These are phyloP conservation scores for Stegastes partitus DNA, from an alignment of 2,113 vertebrate species.

Conservation along the genomic window DNA sequence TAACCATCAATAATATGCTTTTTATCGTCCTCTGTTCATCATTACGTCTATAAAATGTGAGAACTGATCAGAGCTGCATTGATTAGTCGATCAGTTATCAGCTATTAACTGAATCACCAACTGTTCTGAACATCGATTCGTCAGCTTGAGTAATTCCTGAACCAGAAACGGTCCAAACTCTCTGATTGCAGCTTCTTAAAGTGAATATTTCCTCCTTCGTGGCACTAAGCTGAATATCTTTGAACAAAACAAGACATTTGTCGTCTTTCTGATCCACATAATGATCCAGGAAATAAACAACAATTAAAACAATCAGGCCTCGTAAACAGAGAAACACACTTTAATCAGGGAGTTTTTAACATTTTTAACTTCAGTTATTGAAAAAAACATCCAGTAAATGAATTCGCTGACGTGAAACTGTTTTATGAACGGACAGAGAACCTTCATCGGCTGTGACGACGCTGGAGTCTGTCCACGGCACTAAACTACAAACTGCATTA, in stretches of 20 bases:
- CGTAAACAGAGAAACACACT: too few relatives aligned
- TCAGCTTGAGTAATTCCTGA: too few relatives aligned
- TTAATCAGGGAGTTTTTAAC: background rate
- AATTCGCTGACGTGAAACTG: background rate
- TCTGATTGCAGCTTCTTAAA: background rate
- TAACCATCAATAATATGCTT: background rate
- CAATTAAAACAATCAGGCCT: too few relatives aligned
- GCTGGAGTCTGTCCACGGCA: background rate
- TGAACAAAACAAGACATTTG: too few relatives aligned
- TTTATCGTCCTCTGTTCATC: background rate
- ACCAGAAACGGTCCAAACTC: too few relatives aligned
- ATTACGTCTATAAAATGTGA: background rate
- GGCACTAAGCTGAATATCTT: too few relatives aligned
- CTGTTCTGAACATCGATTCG: too few relatives aligned
- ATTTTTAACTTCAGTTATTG: background rate
- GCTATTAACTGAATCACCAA: too few relatives aligned
- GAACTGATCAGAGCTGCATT: background rate
- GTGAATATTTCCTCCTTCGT: background rate
- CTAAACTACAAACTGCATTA: conserved; percentile 23
- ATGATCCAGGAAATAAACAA: too few relatives aligned
- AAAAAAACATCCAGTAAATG: background rate
- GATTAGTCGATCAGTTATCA: too few relatives aligned
- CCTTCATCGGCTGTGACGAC: background rate
- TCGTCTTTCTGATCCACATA: too few relatives aligned
- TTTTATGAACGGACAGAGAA: background rate